Evolutionary conservation across 2,113 vertebrate species (phyloP), one percentile per base, ranked within the genome.

Genomic region (Circaetus gallicus): DNA sequence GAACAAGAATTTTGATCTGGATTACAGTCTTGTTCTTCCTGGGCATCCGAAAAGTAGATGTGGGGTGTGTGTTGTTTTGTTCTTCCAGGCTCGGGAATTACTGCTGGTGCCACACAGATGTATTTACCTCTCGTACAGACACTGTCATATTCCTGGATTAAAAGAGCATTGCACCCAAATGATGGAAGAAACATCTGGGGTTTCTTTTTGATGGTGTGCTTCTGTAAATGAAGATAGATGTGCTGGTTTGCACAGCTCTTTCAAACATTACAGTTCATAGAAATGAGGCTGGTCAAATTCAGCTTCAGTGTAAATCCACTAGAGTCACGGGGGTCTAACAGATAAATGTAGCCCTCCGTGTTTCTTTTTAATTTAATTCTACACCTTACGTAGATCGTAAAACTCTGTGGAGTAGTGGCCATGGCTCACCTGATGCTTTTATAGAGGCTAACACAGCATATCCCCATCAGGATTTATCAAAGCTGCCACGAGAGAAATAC

Each of bases 1-100:
- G 80, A 93, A 90, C 65, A 95, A 89, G 91, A 94, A 80, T 67
- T 86, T 95, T 94, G 78, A 94, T 91, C 92, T 92, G 95, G 71
- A 96, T 89, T 66, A 89, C 36, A 74, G 61, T 34, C 82, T 86
- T 70, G 6, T 65, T 82, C 88, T 73, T 89, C 86, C 65, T 81
- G 77, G 77, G 71, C 32, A 72, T 73, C 56, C 34, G 18, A 93
- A 96, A 96, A 91, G 17, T 84, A 82, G 63, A 97, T 92, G 72
- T 58, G 81, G 34, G 63, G 70, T 42, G 28, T 83, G 79, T 73
- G 76, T 69, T 91, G 84, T 84, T 96, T 93, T 95, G 55, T 76
- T 89, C 86, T 94, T 94, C 56, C 71, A 90, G 63, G 86, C 43
- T 90, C 28, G 86, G 67, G 95, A 96, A 88, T 89, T 95, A 47